phyloP scores from a whole-genome alignment of 2,113 vertebrate genomes.

The Oncorhynchus nerka region DNA sequence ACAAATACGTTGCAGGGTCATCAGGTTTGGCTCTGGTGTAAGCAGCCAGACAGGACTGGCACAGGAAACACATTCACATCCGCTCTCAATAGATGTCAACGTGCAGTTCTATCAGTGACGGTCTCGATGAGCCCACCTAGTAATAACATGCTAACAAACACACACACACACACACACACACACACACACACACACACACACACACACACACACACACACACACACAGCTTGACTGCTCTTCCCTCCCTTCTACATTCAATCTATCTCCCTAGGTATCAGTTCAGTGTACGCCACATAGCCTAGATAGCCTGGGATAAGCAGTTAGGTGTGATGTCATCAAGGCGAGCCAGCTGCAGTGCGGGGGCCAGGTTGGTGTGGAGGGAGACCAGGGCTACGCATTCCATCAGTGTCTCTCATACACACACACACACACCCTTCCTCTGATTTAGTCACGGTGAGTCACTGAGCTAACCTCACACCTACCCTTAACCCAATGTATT shows the following conservation, averaged over 20 bases:
- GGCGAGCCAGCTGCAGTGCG: slow-evolving; percentile 4
- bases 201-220: slow-evolving; percentile 1
- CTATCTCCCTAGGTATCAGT: no score
- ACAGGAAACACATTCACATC: no score
- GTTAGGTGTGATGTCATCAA: slow-evolving; percentile 23
- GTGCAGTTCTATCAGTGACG: no score
- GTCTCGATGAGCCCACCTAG: no score
- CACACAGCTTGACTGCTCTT: background rate
- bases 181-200: no score
- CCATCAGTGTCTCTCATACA: slow-evolving; percentile 27
- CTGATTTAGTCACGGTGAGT: slow-evolving; percentile 42
- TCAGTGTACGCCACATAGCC: background rate
- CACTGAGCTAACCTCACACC: slow-evolving; percentile 7
- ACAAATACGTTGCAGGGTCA: no score
- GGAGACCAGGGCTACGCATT: slow-evolving; percentile 48
- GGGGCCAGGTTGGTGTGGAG: background rate
- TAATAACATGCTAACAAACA: no score
- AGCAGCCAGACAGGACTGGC: no score
- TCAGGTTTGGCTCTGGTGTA: no score
- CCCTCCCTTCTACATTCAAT: no score
- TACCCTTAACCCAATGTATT: slow-evolving; percentile 2
- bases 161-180: no score
- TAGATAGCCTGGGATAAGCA: background rate
- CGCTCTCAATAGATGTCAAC: no score
- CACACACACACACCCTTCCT: slow-evolving; percentile 32